Evolutionary conservation across 2,113 vertebrate species (phyloP), one percentile per base, ranked within the genome.

Genomic region (Eretmochelys imbricata): DNA sequence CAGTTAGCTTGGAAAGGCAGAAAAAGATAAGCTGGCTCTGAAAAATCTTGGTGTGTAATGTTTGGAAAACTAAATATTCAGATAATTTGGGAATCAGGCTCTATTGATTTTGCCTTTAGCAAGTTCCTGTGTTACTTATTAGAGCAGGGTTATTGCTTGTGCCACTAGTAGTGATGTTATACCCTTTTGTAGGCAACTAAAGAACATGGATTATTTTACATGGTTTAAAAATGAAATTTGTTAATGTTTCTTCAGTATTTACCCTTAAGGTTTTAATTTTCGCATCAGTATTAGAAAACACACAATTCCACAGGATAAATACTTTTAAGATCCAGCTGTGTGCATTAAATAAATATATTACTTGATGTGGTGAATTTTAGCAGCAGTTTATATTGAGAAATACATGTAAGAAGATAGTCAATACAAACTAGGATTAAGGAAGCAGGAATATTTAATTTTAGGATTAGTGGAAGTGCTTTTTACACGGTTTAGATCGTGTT

Each of bases 321-420:
- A 62, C 79, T 59, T 97, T 91, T 91, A 97, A 97, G 97, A 96
- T 97, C 97, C 97, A 82, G 94, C 90, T 97, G 93, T 95, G 97
- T 97, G 98, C 97, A 84, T 97, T 98, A 96, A 96, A 95, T 97
- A 98, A 98, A 96, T 97, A 89, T 96, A 95, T 98, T 97, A 97
- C 88, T 97, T 94, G 95, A 96, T 95, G 91, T 95, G 97, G 96
- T 98, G 94, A 98, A 97, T 98, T 96, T 97, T 94, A 94, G 82
- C 94, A 94, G 80, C 9, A 0, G 19, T 87, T 88, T 96, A 49
- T 85, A 80, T 92, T 88, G 57, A 11, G n/a, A 55, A 91, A 89
- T 91, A 76, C 2, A 7, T 59, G 79, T 78, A 27, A 69, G 80
- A 85, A 96, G 76, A 65, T 24, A 87, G 72, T 84, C 94, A 46